Evolutionary conservation across 2,797 vertebrate species (phyloP).

Genomic region (Dendrocincla tyrannina): DNA sequence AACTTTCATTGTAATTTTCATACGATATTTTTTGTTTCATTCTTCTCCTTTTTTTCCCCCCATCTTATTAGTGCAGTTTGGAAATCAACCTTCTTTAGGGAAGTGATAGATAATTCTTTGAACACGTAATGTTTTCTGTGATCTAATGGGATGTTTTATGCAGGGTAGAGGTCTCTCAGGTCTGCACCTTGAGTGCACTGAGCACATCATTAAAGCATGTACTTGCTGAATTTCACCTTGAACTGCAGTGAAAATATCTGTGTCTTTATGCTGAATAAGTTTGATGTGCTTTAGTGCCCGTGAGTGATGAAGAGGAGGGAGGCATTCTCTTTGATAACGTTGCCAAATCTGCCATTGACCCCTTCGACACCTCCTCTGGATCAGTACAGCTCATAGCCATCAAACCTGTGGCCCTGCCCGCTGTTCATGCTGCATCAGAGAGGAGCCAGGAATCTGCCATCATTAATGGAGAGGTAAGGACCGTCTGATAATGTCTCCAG

Average conservation of each 20-base stretch:
- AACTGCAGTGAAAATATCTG: neutral
- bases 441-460: constrained; percentile 87
- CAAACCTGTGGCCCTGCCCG: constrained; percentile 85
- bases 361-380: constrained; percentile 93
- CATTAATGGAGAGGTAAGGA: constrained; percentile 92
- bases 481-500: neutral
- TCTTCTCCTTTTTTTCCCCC: neutral
- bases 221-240: neutral
- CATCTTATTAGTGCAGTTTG: neutral
- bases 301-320: constrained; percentile 81
- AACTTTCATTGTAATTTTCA: neutral
- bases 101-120: neutral
- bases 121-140: neutral
- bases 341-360: constrained; percentile 79
- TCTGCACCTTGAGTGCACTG: neutral
- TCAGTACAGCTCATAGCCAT: constrained; percentile 95
- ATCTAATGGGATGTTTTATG: neutral
- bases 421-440: constrained; percentile 84
- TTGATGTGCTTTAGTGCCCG: constrained; percentile 67
- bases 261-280: constrained; percentile 33
- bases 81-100: neutral
- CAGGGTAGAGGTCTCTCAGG: neutral
- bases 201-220: neutral
- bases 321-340: constrained; percentile 76
- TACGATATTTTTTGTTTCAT: neutral